phyloP scores from a whole-genome alignment of 2,888 invertebrate species.

The Drosophila anomalata region DNA sequence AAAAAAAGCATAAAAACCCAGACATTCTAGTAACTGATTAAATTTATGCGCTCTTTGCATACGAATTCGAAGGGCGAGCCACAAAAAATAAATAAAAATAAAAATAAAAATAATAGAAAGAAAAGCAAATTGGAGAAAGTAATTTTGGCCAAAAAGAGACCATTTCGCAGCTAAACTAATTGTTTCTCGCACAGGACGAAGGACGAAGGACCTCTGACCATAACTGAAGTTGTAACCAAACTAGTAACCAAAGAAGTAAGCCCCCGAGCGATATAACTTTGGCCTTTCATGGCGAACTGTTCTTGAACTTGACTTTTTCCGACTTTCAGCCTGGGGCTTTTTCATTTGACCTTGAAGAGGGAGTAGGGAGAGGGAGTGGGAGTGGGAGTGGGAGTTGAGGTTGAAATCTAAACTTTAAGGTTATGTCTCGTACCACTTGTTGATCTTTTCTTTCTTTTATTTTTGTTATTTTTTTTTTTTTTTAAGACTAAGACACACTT shows the following conservation, averaged over 20 bases:
- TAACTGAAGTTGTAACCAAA: slow-evolving; percentile 12
- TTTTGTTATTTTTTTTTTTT: not conserved
- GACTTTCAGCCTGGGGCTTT: not conserved
- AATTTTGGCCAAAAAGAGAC: slow-evolving; percentile 27
- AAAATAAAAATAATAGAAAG: not conserved
- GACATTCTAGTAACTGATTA: slow-evolving; percentile 55
- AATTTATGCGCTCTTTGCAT: slow-evolving; percentile 63
- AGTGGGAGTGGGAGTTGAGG: not conserved
- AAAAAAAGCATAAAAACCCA: slow-evolving; percentile 11
- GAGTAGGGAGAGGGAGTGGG: too few species aligned
- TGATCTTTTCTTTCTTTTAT: slow-evolving; percentile 8
- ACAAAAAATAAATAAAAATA: slow-evolving; percentile 13
- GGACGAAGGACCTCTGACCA: not conserved
- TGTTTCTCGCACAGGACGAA: slow-evolving; percentile 13
- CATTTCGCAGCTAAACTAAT: slow-evolving; percentile 24
- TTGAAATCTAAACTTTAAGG: not conserved
- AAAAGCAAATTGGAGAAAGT: slow-evolving; percentile 28
- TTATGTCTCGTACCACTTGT: slow-evolving; percentile 31
- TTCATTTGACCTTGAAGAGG: not conserved
- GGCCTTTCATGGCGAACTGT: not conserved
- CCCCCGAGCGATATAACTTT: slow-evolving; percentile 4
- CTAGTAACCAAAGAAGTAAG: not conserved
- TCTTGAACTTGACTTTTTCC: slow-evolving; percentile 8
- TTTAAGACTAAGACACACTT: slow-evolving; percentile 32
- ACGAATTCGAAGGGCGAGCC: slow-evolving; percentile 42